A percentile compares a stretch with the other conserved stretches of the same genome.
phyloP scores from a whole-genome alignment of 2,797 vertebrate genomes.

The Pagetopsis macropterus region DNA sequence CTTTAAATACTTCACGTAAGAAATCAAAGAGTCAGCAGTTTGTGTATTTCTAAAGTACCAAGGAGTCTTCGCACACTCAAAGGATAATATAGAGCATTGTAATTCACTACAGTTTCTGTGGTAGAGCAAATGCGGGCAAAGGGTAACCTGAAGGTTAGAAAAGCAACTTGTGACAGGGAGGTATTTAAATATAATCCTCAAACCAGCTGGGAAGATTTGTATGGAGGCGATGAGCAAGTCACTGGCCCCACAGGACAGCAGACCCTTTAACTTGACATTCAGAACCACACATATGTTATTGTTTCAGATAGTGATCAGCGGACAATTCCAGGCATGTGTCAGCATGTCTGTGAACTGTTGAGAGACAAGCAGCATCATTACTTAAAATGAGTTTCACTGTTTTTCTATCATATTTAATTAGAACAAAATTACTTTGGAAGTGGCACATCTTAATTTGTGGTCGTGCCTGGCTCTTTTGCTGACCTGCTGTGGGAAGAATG shows the following conservation, averaged over 20 bases:
- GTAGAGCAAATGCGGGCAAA: conserved; percentile 21
- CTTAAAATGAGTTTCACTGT: background rate
- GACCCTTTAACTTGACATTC: conserved; percentile 14
- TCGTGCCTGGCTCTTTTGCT: background rate
- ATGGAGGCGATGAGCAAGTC: conserved; percentile 8
- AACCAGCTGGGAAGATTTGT: conserved; percentile 29
- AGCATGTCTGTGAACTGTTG: background rate
- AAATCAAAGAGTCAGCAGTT: conserved; percentile 1
- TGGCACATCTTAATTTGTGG: background rate
- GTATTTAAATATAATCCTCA: conserved; percentile 48
- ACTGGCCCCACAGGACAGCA: background rate
- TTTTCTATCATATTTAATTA: background rate
- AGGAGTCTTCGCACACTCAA: conserved; percentile 24
- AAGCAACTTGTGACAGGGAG: conserved; percentile 51
- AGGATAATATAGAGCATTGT: conserved; percentile 29
- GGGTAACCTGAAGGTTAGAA: conserved; percentile 50
- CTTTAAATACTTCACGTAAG: background rate
- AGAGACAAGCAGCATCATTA: background rate
- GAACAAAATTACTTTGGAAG: background rate
- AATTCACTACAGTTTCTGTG: conserved; percentile 26
- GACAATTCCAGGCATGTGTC: background rate
- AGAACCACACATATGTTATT: background rate
- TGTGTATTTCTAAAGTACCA: background rate
- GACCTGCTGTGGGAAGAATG: background rate
- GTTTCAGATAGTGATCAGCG: background rate